Evolutionary conservation across 2,797 vertebrate genomes (phyloP).

Genomic region (Hipposideros larvatus): DNA sequence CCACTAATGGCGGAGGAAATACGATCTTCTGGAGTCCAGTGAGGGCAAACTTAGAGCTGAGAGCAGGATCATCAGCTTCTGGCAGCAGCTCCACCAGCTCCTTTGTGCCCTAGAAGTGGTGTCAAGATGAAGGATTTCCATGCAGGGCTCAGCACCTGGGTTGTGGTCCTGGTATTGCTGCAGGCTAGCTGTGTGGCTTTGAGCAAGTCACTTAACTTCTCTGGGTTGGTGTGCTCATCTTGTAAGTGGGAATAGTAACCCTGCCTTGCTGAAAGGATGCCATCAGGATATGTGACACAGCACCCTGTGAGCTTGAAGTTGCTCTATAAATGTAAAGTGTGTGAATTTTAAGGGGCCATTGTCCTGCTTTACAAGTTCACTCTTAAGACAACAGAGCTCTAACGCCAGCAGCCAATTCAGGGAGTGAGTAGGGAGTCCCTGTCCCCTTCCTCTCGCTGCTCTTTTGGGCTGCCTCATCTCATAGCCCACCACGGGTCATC

Average conservation of each 20-base stretch:
- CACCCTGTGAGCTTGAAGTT: neutral
- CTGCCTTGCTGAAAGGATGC: neutral
- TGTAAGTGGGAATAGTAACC: neutral
- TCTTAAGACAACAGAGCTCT: neutral
- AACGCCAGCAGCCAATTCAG: neutral
- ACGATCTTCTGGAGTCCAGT: neutral
- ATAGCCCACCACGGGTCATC: neutral
- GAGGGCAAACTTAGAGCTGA: neutral
- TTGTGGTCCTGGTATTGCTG: neutral
- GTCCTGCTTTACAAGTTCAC: neutral
- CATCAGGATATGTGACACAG: neutral
- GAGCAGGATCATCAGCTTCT: neutral
- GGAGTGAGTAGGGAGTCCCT: neutral
- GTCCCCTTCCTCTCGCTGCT: neutral
- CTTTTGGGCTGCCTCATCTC: neutral
- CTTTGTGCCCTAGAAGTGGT: neutral
- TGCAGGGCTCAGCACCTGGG: neutral
- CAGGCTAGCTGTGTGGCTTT: neutral
- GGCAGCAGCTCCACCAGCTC: neutral
- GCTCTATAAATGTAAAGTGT: neutral
- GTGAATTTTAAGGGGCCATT: neutral
- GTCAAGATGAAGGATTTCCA: neutral
- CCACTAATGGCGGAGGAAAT: neutral
- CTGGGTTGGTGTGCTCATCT: neutral
- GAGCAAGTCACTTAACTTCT: neutral